Percentiles rank a stretch among this genome's conserved stretches.
phyloP scores from a whole-genome alignment of 2,113 vertebrate genomes.

The Cochlearius cochlearius region DNA sequence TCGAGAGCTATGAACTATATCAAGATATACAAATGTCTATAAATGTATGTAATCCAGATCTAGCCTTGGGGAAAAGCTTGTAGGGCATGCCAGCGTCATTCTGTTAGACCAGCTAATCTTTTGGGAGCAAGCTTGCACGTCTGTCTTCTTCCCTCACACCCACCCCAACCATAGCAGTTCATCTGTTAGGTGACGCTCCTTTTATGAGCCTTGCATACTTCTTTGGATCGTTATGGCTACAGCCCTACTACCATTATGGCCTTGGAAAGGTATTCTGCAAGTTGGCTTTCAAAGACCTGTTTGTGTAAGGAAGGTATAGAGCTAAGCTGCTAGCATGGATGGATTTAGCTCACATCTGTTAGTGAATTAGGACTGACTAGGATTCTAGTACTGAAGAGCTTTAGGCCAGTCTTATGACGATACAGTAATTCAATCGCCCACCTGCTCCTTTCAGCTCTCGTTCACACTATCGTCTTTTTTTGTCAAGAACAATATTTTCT shows the following conservation, averaged over 20 bases:
- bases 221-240: not conserved
- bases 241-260: not conserved
- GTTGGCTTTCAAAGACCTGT: not conserved
- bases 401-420: not conserved
- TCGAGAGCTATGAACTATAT: not conserved
- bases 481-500: not conserved
- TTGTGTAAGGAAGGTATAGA: not conserved
- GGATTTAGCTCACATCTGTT: not conserved
- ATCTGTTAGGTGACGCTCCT: not conserved
- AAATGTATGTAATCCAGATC: not conserved
- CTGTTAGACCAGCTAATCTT: not conserved
- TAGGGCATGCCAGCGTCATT: not conserved
- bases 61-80: not conserved
- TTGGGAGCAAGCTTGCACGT: not conserved
- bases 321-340: not conserved
- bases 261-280: not conserved
- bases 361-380: not conserved
- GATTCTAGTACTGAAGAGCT: not conserved
- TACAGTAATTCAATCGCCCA: not conserved
- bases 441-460: not conserved
- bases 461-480: not conserved
- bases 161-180: not conserved
- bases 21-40: not conserved
- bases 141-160: not conserved
- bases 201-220: not conserved